Percentiles rank a stretch among this genome's conserved stretches.
phyloP scores from a whole-genome alignment of 1,140 invertebrate genomes.

The Dreissena rostriformis region DNA sequence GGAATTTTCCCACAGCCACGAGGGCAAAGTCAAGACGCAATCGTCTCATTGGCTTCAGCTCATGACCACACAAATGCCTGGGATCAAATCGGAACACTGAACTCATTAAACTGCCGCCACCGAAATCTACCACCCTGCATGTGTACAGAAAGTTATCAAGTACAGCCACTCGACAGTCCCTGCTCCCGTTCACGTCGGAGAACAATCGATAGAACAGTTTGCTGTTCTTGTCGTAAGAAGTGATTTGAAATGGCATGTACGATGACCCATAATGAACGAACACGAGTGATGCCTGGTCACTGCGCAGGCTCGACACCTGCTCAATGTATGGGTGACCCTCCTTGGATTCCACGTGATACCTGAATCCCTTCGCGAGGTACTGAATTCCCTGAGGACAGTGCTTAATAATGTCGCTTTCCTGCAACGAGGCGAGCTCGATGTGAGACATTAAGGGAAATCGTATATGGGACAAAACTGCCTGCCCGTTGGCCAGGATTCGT shows the following conservation, averaged over 20 bases:
- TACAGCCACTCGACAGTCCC: slow-evolving; percentile 76
- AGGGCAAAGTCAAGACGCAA: slow-evolving; percentile 77
- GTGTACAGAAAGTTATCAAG: slow-evolving; percentile 79
- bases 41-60: slow-evolving; percentile 75
- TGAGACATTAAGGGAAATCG: slow-evolving; percentile 78
- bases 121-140: slow-evolving; percentile 79
- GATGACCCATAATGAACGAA: slow-evolving; percentile 76
- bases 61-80: slow-evolving; percentile 76
- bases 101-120: slow-evolving; percentile 78
- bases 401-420: slow-evolving; percentile 74
- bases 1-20: slow-evolving; percentile 87
- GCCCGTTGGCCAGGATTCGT: slow-evolving; percentile 64
- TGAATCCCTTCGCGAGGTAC: slow-evolving; percentile 72
- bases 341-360: slow-evolving; percentile 75
- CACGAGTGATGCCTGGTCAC: slow-evolving; percentile 69
- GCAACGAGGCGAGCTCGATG: slow-evolving; percentile 66
- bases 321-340: slow-evolving; percentile 77
- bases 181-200: slow-evolving; percentile 76
- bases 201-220: slow-evolving; percentile 76
- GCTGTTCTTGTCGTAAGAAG: slow-evolving; percentile 73
- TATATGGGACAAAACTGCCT: slow-evolving; percentile 66
- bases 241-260: slow-evolving; percentile 78
- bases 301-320: slow-evolving; percentile 69
- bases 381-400: slow-evolving; percentile 67
- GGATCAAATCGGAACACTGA: slow-evolving; percentile 79